A percentile compares a stretch with the other conserved stretches of the same genome.
phyloP scores from a whole-genome alignment of 2,888 invertebrate genomes.

The Asteroscopus sphinx region DNA sequence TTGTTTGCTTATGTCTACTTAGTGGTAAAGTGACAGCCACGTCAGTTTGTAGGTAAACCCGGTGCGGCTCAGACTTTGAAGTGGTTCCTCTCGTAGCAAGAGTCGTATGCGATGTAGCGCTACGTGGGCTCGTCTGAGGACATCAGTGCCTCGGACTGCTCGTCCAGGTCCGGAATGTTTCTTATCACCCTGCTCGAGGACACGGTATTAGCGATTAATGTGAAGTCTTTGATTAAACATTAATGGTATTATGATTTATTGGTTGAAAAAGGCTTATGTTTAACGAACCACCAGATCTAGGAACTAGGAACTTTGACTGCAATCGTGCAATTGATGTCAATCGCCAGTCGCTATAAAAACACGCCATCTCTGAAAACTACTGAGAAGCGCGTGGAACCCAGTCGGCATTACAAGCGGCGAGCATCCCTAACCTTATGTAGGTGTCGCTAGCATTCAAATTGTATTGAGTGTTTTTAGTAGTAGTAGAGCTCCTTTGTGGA shows the following conservation, averaged over 20 bases:
- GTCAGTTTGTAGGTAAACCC: constrained; percentile 20
- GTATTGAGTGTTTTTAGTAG: no score
- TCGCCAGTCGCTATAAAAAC: no score
- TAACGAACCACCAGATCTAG: no score
- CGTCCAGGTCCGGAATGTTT: constrained; percentile 89
- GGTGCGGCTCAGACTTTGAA: constrained; percentile 61
- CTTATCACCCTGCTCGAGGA: constrained; percentile 74
- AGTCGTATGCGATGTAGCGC: constrained; percentile 57
- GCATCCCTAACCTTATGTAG: no score
- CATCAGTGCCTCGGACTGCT: constrained; percentile 91
- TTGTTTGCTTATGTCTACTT: constrained; percentile 43
- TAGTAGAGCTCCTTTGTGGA: no score
- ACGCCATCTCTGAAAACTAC: no score
- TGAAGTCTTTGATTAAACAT: neutral
- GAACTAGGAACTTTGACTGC: no score
- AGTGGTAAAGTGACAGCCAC: constrained; percentile 35
- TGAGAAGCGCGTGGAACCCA: no score
- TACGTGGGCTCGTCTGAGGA: constrained; percentile 86
- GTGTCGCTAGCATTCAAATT: no score
- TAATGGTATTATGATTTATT: neutral
- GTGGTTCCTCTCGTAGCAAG: constrained; percentile 55
- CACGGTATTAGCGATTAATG: constrained; percentile 7
- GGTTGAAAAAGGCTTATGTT: no score
- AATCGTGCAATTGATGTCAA: no score
- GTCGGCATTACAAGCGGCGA: no score